A percentile compares a stretch with the other conserved stretches of the same genome.
Evolutionary conservation across 2,888 invertebrate genomes (phyloP).

Genomic region (Philereme vetulata): DNA sequence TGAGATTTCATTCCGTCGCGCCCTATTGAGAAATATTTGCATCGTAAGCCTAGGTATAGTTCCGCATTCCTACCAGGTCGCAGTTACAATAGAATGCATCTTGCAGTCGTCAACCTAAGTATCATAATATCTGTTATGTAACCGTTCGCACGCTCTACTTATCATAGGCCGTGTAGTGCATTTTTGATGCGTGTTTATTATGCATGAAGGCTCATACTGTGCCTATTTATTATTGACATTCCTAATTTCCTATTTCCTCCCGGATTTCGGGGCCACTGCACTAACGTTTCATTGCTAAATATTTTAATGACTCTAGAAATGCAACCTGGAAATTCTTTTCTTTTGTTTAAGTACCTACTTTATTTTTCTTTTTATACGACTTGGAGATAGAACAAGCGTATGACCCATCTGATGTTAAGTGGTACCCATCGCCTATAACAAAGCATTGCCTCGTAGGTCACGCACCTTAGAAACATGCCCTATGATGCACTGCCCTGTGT

Average conservation of each 20-base stretch:
- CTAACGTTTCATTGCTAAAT: neutral
- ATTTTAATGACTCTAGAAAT: neutral
- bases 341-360: too few species aligned
- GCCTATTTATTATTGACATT: neutral
- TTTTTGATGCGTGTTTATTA: slow-evolving; percentile 21
- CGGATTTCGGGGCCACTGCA: slow-evolving; percentile 10
- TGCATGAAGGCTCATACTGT: slow-evolving; percentile 21
- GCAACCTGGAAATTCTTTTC: too few species aligned
- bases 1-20: slow-evolving; percentile 11
- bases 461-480: too few species aligned
- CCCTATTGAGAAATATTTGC: slow-evolving; percentile 19
- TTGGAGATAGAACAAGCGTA: too few species aligned
- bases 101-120: slow-evolving; percentile 37
- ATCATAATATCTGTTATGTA: slow-evolving; percentile 57
- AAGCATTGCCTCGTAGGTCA: too few species aligned
- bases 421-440: too few species aligned
- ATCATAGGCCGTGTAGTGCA: slow-evolving; percentile 22
- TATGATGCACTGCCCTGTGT: too few species aligned
- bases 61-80: slow-evolving; percentile 45
- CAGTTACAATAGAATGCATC: slow-evolving; percentile 35
- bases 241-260: slow-evolving; percentile 16
- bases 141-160: slow-evolving; percentile 65
- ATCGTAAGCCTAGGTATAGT: slow-evolving; percentile 23
- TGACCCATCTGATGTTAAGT: too few species aligned
- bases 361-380: too few species aligned